Conservation (phyloP, 2,113 vertebrate genomes). For the Catharus minimus region DNA sequence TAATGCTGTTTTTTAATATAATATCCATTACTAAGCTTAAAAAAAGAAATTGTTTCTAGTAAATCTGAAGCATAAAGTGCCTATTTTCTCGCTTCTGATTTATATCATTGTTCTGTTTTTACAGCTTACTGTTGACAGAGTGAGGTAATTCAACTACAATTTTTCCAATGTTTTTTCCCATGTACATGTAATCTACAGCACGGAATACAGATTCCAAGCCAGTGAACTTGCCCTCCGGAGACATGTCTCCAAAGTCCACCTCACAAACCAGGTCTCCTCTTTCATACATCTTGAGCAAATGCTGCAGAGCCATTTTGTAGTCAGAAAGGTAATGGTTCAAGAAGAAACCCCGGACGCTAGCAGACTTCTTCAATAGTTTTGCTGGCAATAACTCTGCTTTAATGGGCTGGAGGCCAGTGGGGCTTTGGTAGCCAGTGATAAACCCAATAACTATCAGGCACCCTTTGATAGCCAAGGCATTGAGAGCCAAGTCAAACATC, state of each 20-base stretch:
- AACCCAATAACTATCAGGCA: constrained; percentile 89
- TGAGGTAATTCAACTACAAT: constrained; percentile 88
- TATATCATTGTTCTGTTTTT: constrained; percentile 78
- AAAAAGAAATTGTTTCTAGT: constrained; percentile 64
- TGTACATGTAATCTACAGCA: constrained; percentile 93
- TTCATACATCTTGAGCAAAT: constrained; percentile 82
- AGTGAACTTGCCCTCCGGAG: constrained; percentile 81
- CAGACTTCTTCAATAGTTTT: constrained; percentile 88
- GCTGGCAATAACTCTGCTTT: constrained; percentile 77
- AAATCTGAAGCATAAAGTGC: constrained; percentile 58
- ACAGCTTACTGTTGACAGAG: constrained; percentile 86
- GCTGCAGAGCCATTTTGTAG: constrained; percentile 78
- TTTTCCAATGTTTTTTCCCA: constrained; percentile 90
- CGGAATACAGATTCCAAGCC: constrained; percentile 89
- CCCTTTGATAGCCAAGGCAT: constrained; percentile 83
- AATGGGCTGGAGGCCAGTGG: constrained; percentile 79
- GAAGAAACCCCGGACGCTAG: constrained; percentile 88
- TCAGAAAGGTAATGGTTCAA: constrained; percentile 84
- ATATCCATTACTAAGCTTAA: constrained; percentile 44
- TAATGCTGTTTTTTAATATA: constrained; percentile 65
- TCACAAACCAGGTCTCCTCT: constrained; percentile 83
- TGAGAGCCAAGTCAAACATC: constrained; percentile 83
- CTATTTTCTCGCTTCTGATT: constrained; percentile 71
- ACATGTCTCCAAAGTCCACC: constrained; percentile 83
- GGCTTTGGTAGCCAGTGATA: constrained; percentile 86